Base-by-base conservation (phyloP, 1,140 invertebrate genomes). In the Brachionus sp. region DNA sequence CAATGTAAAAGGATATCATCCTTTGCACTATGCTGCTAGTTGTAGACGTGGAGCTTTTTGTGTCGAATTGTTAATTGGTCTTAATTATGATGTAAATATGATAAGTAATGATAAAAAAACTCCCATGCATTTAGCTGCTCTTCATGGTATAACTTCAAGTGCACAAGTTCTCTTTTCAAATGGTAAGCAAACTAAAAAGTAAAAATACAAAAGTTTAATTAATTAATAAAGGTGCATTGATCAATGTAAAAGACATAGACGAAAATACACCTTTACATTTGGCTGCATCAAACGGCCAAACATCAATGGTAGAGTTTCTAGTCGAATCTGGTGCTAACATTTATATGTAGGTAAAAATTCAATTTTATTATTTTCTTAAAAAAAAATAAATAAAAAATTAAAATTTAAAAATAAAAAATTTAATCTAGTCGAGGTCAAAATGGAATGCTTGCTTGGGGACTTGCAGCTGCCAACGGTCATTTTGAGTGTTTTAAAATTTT, bases 91-190 rank as follows among this genome's bases (percentile, higher is more conserved):
- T 84, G 89, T 92, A 25, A 92, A 92, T 85, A 88, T 89, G 50
- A 90, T 87, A 86, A 88, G 91, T 85, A 91, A 89, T 57, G 91
- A 92, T 86, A 91, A 91, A 2, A 88, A 91, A 70, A 92, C 92
- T n/a, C 90, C 92, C 6, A 88, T 92, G 23, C 92, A 93, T 85
- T 91, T 92, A 91, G 91, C 91, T 12, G 91, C 92, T 10, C 90
- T 92, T 84, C 91, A 92, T 87, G 92, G 92, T 37, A 88, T 91
- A 86, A 92, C 92, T 86, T 91, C 91, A 2, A 86, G 92, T 66
- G 92, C 92, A 35, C 91, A 92, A 87, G 91, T 89, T 53, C 87
- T 93, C 33, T 91, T 39, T 90, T 90, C 33, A 87, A 80, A 80
- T 62, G 77, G 73, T 77, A 29, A n/a, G 1, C 5, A 16, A 39